A percentile compares a stretch with the other conserved stretches of the same genome.
phyloP scores from a whole-genome alignment of 2,888 invertebrate species.

The Tetropium fuscum region DNA sequence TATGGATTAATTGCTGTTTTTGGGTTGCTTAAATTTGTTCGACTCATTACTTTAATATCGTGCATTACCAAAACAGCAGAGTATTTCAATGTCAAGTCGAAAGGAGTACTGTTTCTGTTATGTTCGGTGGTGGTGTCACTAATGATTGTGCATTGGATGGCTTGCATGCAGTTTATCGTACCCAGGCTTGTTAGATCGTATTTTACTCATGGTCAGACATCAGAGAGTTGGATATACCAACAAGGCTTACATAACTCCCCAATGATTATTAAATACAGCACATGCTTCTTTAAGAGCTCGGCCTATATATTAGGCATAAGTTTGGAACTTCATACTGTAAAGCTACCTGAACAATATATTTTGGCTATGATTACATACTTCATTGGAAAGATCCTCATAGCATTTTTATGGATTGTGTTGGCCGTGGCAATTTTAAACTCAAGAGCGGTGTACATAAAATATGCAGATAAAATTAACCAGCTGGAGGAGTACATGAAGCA shows the following conservation, averaged over 20 bases:
- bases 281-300: constrained; percentile 4
- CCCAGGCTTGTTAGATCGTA: background rate
- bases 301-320: constrained; percentile 1
- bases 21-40: background rate
- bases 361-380: background rate
- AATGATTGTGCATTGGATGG: constrained; percentile 6
- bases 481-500: constrained; percentile 60
- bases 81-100: background rate
- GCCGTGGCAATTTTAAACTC: constrained; percentile 23
- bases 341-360: background rate
- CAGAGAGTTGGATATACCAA: background rate
- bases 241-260: background rate
- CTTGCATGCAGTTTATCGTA: constrained; percentile 5
- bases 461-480: constrained; percentile 63
- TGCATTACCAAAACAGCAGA: background rate
- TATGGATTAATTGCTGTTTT: background rate
- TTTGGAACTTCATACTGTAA: background rate
- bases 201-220: background rate
- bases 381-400: constrained; percentile 9
- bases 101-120: background rate
- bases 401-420: constrained; percentile 20
- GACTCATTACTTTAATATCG: background rate
- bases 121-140: background rate
- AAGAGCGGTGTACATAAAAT: constrained; percentile 57
- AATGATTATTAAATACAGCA: background rate